Percentiles rank a stretch among this genome's conserved stretches.
phyloP scores from a whole-genome alignment of 2,888 invertebrate species.

The Sinohyriopsis cumingii region DNA sequence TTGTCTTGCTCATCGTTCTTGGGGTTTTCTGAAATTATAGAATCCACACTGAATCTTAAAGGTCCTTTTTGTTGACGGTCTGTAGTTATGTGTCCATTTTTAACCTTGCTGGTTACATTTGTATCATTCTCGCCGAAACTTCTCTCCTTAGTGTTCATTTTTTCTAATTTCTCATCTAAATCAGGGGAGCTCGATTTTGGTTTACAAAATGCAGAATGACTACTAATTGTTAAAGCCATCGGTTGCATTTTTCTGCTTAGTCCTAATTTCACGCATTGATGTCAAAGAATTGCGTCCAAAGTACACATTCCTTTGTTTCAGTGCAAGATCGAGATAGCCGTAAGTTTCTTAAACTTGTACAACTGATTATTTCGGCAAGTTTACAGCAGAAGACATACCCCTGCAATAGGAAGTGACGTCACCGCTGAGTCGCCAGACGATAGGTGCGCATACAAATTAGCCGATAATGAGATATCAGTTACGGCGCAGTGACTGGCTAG shows the following conservation, averaged over 20 bases:
- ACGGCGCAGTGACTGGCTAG: conserved; percentile 33
- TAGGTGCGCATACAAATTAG: conserved; percentile 45
- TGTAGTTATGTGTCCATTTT: no score
- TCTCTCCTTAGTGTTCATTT: no score
- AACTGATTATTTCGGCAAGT: conserved; percentile 23
- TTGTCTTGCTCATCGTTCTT: conserved; percentile 2
- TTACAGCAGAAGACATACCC: conserved; percentile 20
- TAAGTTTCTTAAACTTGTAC: conserved; percentile 5
- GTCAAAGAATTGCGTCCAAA: no score
- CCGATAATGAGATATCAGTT: conserved; percentile 47
- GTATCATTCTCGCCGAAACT: no score
- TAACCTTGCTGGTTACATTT: no score
- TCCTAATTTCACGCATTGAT: no score
- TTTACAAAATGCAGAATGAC: conserved; percentile 34
- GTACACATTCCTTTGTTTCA: no score
- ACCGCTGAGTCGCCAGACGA: conserved; percentile 21
- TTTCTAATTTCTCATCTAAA: no score
- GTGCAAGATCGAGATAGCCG: no score
- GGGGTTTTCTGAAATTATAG: conserved; percentile 42
- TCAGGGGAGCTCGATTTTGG: conserved; percentile 26
- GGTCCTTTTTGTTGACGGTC: conserved; percentile 4
- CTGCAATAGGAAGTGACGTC: conserved; percentile 46
- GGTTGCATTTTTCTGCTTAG: conserved; percentile 25
- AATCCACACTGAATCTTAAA: conserved; percentile 49
- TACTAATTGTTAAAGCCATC: conserved; percentile 26